These are phyloP conservation scores for Autographa gamma DNA, from an alignment of 2,888 invertebrate species.

Conservation along the genomic window DNA sequence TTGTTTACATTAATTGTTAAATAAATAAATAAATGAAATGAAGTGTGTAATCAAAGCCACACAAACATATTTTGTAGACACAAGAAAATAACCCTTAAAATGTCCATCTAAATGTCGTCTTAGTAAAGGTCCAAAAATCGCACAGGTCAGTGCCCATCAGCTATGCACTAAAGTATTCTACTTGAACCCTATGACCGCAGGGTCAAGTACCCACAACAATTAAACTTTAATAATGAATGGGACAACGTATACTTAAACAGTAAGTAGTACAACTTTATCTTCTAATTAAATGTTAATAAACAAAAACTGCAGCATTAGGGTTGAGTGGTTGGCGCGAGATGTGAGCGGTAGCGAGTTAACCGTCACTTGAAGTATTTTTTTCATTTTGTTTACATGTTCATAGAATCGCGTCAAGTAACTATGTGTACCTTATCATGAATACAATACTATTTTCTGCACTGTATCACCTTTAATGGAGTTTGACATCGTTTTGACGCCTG, in stretches of 20 bases:
- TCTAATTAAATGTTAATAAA: constrained; percentile 85
- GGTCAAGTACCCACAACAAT: constrained; percentile 65
- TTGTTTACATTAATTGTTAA: no score
- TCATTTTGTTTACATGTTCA: background rate
- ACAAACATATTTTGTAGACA: background rate
- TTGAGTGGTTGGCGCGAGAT: constrained; percentile 49
- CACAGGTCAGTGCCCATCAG: constrained; percentile 6
- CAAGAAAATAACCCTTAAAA: background rate
- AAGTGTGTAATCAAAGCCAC: no score
- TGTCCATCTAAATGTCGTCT: background rate
- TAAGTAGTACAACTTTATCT: constrained; percentile 77
- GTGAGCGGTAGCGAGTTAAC: constrained; percentile 41
- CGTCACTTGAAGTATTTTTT: background rate
- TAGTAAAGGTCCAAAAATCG: background rate
- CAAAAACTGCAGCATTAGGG: constrained; percentile 74
- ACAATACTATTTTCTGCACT: no score
- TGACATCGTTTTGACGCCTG: no score
- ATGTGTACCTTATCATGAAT: no score
- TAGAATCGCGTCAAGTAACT: background rate
- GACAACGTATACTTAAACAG: constrained; percentile 61
- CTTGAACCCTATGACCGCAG: constrained; percentile 41
- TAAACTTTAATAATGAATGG: constrained; percentile 73
- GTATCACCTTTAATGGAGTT: no score
- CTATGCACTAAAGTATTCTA: constrained; percentile 36
- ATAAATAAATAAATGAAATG: no score